Base-by-base conservation (phyloP, 2,888 invertebrate species). In the Philonicus albiceps region DNA sequence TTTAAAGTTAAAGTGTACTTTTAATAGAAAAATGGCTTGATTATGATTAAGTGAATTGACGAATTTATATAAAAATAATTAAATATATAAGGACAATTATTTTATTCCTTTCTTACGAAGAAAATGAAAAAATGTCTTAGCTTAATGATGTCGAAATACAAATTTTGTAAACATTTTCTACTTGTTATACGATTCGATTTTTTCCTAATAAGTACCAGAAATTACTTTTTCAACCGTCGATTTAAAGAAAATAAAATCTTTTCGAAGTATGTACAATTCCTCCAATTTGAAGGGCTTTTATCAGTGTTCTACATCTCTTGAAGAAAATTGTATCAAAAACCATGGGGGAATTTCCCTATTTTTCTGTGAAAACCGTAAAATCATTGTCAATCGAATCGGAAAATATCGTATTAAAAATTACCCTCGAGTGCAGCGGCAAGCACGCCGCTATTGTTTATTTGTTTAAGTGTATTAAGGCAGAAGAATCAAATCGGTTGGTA, bases 341-440 rank as follows among this genome's bases (percentile, higher is more conserved):
- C 22, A 3, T 53, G 27, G 64, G 64, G 64, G 49, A 78, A 6
- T 78, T 78, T 30, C 78, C 16, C 13, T 78, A 43, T 64, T 11
- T 43, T 27, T 78, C 27, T 27, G 22, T 19, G 43, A 1, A 49
- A 49, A 11, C 49, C n/a, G 49, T 13, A 49, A 64, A 81, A 83
- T 74, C 13, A 84, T 85, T 85, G 86, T 75, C 80, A 88, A 89
- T 88, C 89, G 89, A 86, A 88, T 88, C 88, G 89, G 88, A 89
- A 89, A 89, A 89, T 89, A 89, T 89, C 89, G 88, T 88, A 89
- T 89, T 89, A 89, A 89, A 89, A 89, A 89, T 89, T 89, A 89
- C 88, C 88, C 88, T 87, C 89, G 89, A 89, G 88, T 89, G 89
- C 89, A 89, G 64, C 64, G 64, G 64, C 83, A 53, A 16, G 55